Evolutionary conservation across 1,140 invertebrate genomes (phyloP).

Genomic region (Drusus annulatus): DNA sequence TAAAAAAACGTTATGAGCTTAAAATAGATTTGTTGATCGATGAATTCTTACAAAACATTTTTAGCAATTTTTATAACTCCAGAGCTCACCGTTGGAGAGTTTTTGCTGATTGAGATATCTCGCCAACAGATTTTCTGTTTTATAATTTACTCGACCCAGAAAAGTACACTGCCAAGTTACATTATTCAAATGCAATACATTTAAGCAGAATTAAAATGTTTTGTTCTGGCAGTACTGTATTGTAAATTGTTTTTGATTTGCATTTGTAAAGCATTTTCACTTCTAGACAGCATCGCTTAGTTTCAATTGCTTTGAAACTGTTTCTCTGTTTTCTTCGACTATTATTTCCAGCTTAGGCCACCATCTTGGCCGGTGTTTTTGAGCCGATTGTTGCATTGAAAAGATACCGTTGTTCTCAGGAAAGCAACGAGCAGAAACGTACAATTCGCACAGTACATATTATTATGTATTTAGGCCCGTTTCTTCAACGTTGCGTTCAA

Average conservation of each 20-base stretch:
- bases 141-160: no score
- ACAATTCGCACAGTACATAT: background rate
- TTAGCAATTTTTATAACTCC: no score
- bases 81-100: no score
- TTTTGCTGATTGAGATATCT: no score
- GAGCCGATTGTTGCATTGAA: slow-evolving; percentile 25
- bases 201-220: background rate
- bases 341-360: no score
- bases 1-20: no score
- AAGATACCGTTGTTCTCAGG: slow-evolving; percentile 19
- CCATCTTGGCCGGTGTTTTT: slow-evolving; percentile 3
- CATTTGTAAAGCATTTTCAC: background rate
- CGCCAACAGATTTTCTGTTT: no score
- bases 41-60: no score
- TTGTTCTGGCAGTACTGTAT: background rate
- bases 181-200: background rate
- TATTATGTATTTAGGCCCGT: background rate
- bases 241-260: background rate
- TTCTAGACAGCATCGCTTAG: background rate
- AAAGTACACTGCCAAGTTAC: no score
- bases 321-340: background rate
- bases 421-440: background rate
- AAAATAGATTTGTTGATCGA: no score
- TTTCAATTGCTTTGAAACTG: slow-evolving; percentile 5
- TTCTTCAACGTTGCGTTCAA: background rate